Evolutionary conservation across 2,797 vertebrate species (phyloP).

Genomic region (Potorous gilbertii): DNA sequence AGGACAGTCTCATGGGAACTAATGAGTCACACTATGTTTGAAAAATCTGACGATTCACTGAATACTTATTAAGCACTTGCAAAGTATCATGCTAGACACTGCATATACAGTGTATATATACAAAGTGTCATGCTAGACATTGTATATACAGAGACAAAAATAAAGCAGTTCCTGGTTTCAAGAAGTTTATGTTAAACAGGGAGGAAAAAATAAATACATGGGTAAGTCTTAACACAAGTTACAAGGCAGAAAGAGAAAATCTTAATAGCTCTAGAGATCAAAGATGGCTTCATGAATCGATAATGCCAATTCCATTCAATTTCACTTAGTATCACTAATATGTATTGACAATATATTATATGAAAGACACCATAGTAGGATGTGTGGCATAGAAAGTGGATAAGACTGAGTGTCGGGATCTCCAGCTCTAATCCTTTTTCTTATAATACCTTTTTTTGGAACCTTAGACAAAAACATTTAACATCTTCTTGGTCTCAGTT

Average conservation of each 20-base stretch:
- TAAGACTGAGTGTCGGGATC: neutral
- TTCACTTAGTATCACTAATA: neutral
- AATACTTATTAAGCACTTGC: neutral
- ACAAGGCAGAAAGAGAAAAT: neutral
- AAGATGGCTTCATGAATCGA: neutral
- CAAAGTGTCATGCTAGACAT: neutral
- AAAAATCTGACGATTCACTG: neutral
- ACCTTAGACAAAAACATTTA: neutral
- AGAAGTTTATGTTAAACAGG: neutral
- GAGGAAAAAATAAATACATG: neutral
- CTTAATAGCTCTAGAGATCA: neutral
- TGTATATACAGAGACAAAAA: neutral
- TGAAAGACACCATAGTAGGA: neutral
- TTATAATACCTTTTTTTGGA: neutral
- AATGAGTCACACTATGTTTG: neutral
- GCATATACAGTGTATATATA: neutral
- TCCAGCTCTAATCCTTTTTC: neutral
- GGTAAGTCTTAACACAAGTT: neutral
- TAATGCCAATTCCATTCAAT: neutral
- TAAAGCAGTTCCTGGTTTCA: neutral
- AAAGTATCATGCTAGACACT: neutral
- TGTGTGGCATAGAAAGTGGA: neutral
- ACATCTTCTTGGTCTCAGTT: neutral
- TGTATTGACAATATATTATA: neutral
- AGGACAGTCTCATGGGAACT: neutral